A percentile compares a stretch with the other conserved stretches of the same genome.
Evolutionary conservation across 2,113 vertebrate species (phyloP).

Genomic region (Deroptyus accipitrinus): DNA sequence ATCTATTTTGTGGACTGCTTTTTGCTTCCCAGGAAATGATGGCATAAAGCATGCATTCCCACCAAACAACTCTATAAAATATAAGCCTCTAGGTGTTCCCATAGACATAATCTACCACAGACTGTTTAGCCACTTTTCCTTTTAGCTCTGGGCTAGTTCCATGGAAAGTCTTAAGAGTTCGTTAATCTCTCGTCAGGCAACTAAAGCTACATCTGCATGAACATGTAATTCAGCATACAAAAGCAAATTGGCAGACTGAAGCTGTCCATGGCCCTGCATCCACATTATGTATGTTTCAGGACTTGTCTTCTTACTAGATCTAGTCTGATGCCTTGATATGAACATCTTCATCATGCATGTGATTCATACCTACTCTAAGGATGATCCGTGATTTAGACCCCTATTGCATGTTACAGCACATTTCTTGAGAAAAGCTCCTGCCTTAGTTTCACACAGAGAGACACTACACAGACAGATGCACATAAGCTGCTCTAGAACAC

Average conservation of each 20-base stretch:
- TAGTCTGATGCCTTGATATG: not conserved
- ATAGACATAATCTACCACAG: not conserved
- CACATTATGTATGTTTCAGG: not conserved
- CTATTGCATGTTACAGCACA: not conserved
- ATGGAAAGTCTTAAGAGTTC: not conserved
- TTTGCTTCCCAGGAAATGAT: slow-evolving; percentile 6
- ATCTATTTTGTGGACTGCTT: not conserved
- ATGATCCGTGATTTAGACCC: not conserved
- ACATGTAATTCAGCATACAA: not conserved
- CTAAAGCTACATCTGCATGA: not conserved
- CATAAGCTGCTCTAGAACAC: not conserved
- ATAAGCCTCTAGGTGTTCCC: slow-evolving; percentile 49
- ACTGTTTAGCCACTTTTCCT: not conserved
- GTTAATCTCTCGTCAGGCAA: not conserved
- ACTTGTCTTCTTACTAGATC: not conserved
- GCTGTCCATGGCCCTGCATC: not conserved
- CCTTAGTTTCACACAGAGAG: not conserved
- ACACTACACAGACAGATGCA: not conserved
- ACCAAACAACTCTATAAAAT: not conserved
- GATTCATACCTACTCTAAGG: not conserved
- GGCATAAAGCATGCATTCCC: not conserved
- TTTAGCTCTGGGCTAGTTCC: not conserved
- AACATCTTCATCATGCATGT: not conserved
- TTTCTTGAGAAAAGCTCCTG: not conserved
- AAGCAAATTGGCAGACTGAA: not conserved